Evolutionary conservation across 1,140 invertebrate species (phyloP).

Genomic region (Brachionus calyciflorus): DNA sequence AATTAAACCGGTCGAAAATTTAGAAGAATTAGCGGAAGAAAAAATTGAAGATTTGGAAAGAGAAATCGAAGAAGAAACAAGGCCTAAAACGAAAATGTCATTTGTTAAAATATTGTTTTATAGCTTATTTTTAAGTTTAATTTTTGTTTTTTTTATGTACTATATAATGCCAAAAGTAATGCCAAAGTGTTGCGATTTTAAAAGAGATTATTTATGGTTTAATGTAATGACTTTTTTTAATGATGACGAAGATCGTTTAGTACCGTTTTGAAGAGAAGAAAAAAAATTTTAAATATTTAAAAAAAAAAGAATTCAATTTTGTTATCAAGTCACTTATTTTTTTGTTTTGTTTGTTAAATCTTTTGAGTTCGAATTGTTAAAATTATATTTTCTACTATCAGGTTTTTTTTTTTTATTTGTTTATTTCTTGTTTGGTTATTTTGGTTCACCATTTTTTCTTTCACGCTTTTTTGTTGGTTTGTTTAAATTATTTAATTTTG

Average conservation of each 20-base stretch:
- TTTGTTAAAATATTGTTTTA: slow-evolving; percentile 8
- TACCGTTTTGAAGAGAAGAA: slow-evolving; percentile 9
- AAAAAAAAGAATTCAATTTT: no score
- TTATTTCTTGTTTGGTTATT: no score
- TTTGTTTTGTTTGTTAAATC: no score
- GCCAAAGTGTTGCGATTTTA: slow-evolving; percentile 24
- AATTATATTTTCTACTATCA: no score
- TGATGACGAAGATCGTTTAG: slow-evolving; percentile 16
- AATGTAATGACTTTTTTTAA: slow-evolving; percentile 4
- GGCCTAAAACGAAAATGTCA: background rate
- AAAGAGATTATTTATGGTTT: slow-evolving; percentile 38
- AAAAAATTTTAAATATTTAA: no score
- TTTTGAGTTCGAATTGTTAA: no score
- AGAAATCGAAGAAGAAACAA: background rate
- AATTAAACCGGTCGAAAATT: background rate
- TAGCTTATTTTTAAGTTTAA: slow-evolving; percentile 14
- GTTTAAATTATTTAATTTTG: no score
- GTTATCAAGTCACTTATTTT: no score
- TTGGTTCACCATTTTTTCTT: no score
- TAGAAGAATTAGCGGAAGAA: background rate
- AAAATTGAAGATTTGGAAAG: background rate
- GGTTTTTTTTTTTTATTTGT: no score
- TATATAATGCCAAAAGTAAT: slow-evolving; percentile 25
- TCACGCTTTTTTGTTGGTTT: no score
- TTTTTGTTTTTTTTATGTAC: slow-evolving; percentile 38